Evolutionary conservation across 1,140 invertebrate genomes (phyloP).

Genomic region (Nixonia krombeini): DNA sequence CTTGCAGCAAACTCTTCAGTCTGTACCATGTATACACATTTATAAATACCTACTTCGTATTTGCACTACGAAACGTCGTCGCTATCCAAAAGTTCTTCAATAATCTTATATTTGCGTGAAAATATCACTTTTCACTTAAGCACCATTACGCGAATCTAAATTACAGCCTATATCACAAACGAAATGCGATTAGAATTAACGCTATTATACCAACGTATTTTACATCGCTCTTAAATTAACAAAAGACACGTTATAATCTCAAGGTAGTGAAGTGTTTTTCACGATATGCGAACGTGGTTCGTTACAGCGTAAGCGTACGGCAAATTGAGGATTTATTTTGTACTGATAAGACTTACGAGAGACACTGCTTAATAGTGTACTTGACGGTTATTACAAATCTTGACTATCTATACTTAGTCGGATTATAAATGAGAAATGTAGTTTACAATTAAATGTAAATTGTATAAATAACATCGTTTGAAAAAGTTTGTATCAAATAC

Average conservation of each 20-base stretch:
- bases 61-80: no score
- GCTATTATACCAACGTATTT: neutral
- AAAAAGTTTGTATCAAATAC: no score
- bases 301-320: no score
- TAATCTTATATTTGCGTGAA: neutral
- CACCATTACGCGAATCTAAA: neutral
- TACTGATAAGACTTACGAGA: neutral
- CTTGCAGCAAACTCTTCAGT: neutral
- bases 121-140: neutral
- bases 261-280: neutral
- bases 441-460: no score
- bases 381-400: no score
- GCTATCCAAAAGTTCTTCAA: neutral
- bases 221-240: neutral
- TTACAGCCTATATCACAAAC: slow-evolving; percentile 3
- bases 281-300: neutral
- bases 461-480: no score
- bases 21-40: neutral
- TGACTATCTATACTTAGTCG: no score
- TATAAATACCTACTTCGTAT: no score
- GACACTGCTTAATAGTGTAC: neutral
- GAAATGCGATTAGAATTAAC: neutral
- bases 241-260: neutral
- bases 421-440: no score
- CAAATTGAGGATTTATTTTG: neutral